A percentile compares a stretch with the other conserved stretches of the same genome.
These are phyloP conservation scores for Oryzaephilus surinamensis DNA, from an alignment of 1,140 invertebrate genomes.

Conservation along the genomic window DNA sequence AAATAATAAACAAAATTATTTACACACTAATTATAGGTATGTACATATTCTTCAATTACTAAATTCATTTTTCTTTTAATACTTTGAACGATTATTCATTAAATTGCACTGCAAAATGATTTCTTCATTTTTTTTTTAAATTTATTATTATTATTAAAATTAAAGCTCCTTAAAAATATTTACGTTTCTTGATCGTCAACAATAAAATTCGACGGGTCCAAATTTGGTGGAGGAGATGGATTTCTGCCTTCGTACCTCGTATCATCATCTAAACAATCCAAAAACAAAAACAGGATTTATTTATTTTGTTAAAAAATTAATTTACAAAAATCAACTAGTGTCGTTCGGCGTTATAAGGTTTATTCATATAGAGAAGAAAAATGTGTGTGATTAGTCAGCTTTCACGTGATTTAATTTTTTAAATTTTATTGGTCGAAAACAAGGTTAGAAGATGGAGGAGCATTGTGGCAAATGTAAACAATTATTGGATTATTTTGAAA, in stretches of 20 bases:
- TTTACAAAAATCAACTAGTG: slow-evolving; percentile 1
- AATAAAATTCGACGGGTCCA: slow-evolving; percentile 12
- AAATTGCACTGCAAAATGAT: slow-evolving; percentile 23
- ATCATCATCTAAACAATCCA: slow-evolving; percentile 36
- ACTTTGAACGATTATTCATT: slow-evolving; percentile 8
- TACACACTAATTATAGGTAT: too few relatives aligned
- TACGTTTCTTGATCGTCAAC: slow-evolving; percentile 6
- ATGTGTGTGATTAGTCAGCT: too few relatives aligned
- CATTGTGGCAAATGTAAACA: too few relatives aligned
- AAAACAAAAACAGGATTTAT: slow-evolving; percentile 16
- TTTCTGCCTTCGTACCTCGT: slow-evolving; percentile 34
- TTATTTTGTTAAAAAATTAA: slow-evolving; percentile 2
- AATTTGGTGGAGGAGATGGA: slow-evolving; percentile 33
- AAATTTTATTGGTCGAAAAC: too few relatives aligned
- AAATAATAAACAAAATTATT: slow-evolving; percentile 17
- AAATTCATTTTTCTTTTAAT: slow-evolving; percentile 19
- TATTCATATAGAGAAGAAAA: too few relatives aligned
- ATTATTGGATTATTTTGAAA: too few relatives aligned
- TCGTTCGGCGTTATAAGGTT: too few relatives aligned
- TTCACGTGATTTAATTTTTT: too few relatives aligned
- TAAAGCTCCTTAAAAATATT: slow-evolving; percentile 14
- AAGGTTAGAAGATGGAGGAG: too few relatives aligned
- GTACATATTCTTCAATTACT: too few relatives aligned
- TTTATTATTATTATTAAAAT: too few relatives aligned
- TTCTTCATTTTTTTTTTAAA: slow-evolving; percentile 7